Base-by-base conservation (phyloP, 2,888 invertebrate genomes). In the Lacanobia wlatinum region DNA sequence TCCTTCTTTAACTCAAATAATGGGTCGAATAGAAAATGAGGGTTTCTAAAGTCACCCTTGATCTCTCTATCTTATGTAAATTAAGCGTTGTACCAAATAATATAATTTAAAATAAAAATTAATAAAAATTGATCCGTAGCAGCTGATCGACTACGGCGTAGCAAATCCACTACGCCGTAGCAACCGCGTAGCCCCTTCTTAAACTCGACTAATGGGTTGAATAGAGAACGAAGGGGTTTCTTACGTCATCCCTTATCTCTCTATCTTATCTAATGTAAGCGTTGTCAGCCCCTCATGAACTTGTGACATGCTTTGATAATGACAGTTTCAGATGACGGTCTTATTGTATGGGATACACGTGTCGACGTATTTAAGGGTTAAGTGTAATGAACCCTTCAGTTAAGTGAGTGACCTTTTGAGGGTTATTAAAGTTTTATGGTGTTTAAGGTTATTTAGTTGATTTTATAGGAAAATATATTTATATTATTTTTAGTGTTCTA, bases 301-400 rank as follows among this genome's bases (percentile, higher is more conserved):
- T 69, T 82, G 34, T 78, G 79, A 78, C 83, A 73, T 59, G 69
- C 58, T 82, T 63, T 66, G 79, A 73, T 78, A 82, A 82, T 73
- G 80, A 73, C 79, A 78, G 78, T 52, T 34, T 68, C 55, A 78
- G 82, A 82, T 60, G 65, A 66, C 66, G 80, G 80, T 70, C 82
- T 73, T 82, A 80, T 60, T 78, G 82, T 78, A 52, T 46, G 66
- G 48, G 73, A 28, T 82, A 78, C 79, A 69, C 73, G 69, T 82
- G 82, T 80, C 34, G 7, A 40, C 56, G 60, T 34, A 48, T 78
- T 82, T 73, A 53, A 48, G 69, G 73, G 69, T 69, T 73, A 77
- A 78, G 71, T 63, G 43, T 76, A 66, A 71, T 76, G 63, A 71
- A 80, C 76, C 53, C 66, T 59, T 56, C 8, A 53, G n/a, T 46